Percentiles rank a stretch among this genome's conserved stretches.
phyloP scores from a whole-genome alignment of 30 jellyfish, hydroid and myxozoan genomes.

The Catostylus mosaicus region DNA sequence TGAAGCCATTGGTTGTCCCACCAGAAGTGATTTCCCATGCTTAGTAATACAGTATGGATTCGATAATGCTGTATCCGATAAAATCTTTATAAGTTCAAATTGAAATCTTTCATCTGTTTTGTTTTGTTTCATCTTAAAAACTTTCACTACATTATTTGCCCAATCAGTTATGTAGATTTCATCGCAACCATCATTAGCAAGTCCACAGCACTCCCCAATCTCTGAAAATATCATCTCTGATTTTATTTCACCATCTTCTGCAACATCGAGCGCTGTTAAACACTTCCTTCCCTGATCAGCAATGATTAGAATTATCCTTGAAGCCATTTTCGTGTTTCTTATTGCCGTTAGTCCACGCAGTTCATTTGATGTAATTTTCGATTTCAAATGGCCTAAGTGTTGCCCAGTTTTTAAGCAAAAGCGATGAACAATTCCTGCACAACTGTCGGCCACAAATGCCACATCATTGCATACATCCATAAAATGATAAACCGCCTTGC shows the following conservation, averaged over 20 bases:
- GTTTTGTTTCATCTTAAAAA: not conserved
- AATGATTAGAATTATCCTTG: not conserved
- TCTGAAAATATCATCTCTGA: not conserved
- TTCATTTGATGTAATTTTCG: not conserved
- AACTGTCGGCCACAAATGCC: not conserved
- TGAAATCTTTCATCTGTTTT: not conserved
- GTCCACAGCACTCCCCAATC: conserved; percentile 9
- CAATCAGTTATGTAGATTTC: conserved; percentile 6
- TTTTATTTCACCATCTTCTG: not conserved
- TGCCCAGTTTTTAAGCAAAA: not conserved
- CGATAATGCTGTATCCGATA: not conserved
- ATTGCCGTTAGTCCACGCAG: not conserved
- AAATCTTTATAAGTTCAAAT: not conserved
- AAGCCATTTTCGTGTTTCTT: not conserved
- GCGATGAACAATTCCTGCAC: conserved; percentile 3
- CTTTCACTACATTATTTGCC: not conserved
- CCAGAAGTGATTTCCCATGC: not conserved
- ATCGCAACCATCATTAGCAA: conserved; percentile 1
- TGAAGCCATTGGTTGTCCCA: conserved; percentile 14
- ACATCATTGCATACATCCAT: not conserved
- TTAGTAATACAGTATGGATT: conserved; percentile 7
- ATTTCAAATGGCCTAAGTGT: not conserved
- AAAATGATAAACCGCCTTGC: not conserved
- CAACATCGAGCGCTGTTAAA: not conserved
- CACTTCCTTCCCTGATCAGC: not conserved